Conservation (phyloP, 2,113 vertebrate species). For the Speoplatyrhinus poulsoni region DNA sequence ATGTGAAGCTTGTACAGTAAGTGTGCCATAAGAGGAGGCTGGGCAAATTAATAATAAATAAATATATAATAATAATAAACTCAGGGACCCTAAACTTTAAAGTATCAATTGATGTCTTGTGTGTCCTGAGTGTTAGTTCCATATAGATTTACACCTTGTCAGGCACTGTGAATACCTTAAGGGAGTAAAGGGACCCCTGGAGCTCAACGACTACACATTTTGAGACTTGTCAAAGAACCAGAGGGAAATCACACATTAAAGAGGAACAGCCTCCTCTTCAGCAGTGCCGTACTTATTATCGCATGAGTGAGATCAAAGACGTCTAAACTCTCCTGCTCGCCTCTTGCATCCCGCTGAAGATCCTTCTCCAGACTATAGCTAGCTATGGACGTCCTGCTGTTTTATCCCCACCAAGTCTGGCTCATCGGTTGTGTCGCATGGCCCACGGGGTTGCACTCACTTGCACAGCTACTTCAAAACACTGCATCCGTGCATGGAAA, state of each 20-base stretch:
- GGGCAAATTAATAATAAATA: slow-evolving; percentile 17
- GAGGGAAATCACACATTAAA: slow-evolving; percentile 63
- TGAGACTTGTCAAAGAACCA: slow-evolving; percentile 62
- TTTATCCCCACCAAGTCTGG: slow-evolving; percentile 61
- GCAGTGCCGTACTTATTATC: slow-evolving; percentile 60
- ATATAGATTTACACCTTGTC: slow-evolving; percentile 29
- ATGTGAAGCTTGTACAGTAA: not conserved
- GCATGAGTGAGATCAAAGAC: slow-evolving; percentile 73
- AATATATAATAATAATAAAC: not conserved
- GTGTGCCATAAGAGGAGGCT: not conserved
- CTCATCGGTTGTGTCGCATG: slow-evolving; percentile 46
- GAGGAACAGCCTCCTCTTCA: slow-evolving; percentile 62
- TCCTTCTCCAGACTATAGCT: slow-evolving; percentile 63
- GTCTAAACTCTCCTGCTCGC: slow-evolving; percentile 60
- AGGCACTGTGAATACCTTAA: slow-evolving; percentile 34
- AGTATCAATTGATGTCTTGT: not conserved
- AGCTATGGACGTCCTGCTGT: slow-evolving; percentile 61
- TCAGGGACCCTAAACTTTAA: not conserved
- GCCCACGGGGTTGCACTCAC: slow-evolving; percentile 35
- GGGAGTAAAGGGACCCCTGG: slow-evolving; percentile 40
- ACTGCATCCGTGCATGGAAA: too few relatives aligned
- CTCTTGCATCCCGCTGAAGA: slow-evolving; percentile 58
- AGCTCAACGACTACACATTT: slow-evolving; percentile 67
- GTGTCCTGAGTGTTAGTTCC: not conserved
- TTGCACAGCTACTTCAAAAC: too few relatives aligned